These are phyloP conservation scores for Tribolium castaneum DNA, from an alignment of 1,140 invertebrate species.

Conservation along the genomic window DNA sequence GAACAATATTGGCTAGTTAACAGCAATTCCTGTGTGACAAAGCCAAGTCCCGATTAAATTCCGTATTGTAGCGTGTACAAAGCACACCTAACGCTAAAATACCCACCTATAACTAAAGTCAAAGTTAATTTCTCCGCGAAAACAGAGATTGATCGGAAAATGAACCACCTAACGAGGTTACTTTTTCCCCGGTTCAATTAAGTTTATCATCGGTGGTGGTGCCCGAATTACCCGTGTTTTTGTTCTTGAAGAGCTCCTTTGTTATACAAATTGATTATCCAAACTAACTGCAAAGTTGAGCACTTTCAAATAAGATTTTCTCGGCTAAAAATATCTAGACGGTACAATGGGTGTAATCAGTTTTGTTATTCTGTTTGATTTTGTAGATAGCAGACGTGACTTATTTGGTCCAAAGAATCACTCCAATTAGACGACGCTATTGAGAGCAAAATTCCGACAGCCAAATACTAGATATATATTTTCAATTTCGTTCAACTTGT, in stretches of 20 bases:
- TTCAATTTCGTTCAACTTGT: no score
- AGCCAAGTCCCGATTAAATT: slow-evolving; percentile 17
- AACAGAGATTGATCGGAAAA: slow-evolving; percentile 25
- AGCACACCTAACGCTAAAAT: neutral
- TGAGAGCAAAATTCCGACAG: neutral
- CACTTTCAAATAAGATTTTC: neutral
- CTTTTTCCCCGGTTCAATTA: slow-evolving; percentile 19
- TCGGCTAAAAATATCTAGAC: neutral
- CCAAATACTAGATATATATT: no score
- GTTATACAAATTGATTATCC: slow-evolving; percentile 32
- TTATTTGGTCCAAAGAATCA: neutral
- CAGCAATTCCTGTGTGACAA: slow-evolving; percentile 5
- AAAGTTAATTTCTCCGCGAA: slow-evolving; percentile 9
- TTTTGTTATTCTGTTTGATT: slow-evolving; percentile 27
- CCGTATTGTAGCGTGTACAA: neutral
- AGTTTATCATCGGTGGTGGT: slow-evolving; percentile 15
- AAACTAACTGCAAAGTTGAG: neutral
- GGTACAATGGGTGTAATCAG: slow-evolving; percentile 13
- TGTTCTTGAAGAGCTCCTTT: slow-evolving; percentile 20
- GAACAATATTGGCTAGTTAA: slow-evolving; percentile 20
- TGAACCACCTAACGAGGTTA: slow-evolving; percentile 12
- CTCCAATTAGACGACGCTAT: neutral
- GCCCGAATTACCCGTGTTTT: slow-evolving; percentile 9
- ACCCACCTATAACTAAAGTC: neutral
- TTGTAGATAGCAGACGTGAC: slow-evolving; percentile 14